Base-by-base conservation (phyloP, 2,113 vertebrate genomes). In the Bujurquina vittata region DNA sequence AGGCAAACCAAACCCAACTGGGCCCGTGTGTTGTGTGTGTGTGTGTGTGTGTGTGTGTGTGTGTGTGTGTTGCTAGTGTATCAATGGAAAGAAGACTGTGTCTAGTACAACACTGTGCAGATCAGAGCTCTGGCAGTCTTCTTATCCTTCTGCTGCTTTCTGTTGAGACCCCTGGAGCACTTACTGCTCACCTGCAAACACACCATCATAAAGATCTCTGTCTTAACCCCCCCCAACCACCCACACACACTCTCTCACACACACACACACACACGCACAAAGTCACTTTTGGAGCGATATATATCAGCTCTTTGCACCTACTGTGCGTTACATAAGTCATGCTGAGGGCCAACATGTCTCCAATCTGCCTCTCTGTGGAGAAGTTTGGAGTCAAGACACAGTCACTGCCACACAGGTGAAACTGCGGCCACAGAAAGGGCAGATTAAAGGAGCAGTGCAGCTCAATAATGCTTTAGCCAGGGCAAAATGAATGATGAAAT, bases 341-440 rank as follows among this genome's bases (percentile, higher is more conserved):
- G 88, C 91, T 89, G 93, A 62, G 91, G 90, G 87, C 90, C 90
- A 92, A 86, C 80, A 90, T 94, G 92, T 91, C 88, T 87, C 84
- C 90, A 93, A 93, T 93, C 90, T 94, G 93, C 84, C 85, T 89
- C 83, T 75, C 81, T 81, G 35, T 72, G 57, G 84, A 85, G 67
- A 46, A 60, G 37, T 84, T 60, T 67, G 75, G 20, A 75, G 58
- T 86, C 69, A 87, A 87, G 79, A 72, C 61, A 80, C 67, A 63
- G 75, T 76, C 65, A 35, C 18, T 1, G 29, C 81, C 81, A 76
- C 81, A 86, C 86, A 89, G 86, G 85, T 89, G 77, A 86, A 84
- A 18, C 61, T 67, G 29, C 63, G 84, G 84, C 52, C 77, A 88
- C 52, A 80, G 9, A 63, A 29, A 88, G 81, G 88, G 52, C 85